These are phyloP conservation scores for Bombus superbus DNA, from an alignment of 1,140 invertebrate genomes.

Conservation along the genomic window DNA sequence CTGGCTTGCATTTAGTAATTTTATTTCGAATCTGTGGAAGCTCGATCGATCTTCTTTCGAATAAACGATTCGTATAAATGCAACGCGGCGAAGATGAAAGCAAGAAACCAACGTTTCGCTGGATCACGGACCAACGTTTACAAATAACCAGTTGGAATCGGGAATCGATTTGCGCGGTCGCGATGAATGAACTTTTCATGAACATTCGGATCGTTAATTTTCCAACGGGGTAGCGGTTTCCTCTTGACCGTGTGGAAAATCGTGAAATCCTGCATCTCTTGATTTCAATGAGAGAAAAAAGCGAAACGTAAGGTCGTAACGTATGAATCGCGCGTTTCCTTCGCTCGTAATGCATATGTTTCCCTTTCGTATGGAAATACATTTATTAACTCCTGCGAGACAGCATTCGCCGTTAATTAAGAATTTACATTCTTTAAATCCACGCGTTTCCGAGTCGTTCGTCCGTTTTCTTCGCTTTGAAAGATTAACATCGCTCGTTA, in stretches of 20 bases:
- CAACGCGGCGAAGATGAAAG: background rate
- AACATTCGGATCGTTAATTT: slow-evolving; percentile 27
- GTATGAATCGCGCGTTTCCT: background rate
- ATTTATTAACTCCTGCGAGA: too few relatives aligned
- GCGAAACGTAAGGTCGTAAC: background rate
- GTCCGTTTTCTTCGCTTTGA: too few relatives aligned
- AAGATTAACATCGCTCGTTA: too few relatives aligned
- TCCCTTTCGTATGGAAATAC: background rate
- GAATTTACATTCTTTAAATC: background rate
- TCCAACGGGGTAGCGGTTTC: background rate
- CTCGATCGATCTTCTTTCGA: background rate
- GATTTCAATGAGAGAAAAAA: too few relatives aligned
- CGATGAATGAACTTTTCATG: slow-evolving; percentile 4
- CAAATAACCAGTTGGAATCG: background rate
- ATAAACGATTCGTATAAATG: background rate
- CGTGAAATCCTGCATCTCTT: background rate
- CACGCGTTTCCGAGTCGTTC: too few relatives aligned
- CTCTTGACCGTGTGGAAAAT: background rate
- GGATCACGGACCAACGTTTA: background rate
- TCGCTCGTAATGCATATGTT: background rate
- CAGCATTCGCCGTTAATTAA: background rate
- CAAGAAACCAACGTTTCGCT: background rate
- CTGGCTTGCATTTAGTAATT: background rate
- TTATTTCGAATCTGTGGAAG: background rate
- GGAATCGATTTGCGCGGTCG: slow-evolving; percentile 3